A percentile compares a stretch with the other conserved stretches of the same genome.
Conservation (phyloP, 2,113 vertebrate species). For the Peucedramus taeniatus region DNA sequence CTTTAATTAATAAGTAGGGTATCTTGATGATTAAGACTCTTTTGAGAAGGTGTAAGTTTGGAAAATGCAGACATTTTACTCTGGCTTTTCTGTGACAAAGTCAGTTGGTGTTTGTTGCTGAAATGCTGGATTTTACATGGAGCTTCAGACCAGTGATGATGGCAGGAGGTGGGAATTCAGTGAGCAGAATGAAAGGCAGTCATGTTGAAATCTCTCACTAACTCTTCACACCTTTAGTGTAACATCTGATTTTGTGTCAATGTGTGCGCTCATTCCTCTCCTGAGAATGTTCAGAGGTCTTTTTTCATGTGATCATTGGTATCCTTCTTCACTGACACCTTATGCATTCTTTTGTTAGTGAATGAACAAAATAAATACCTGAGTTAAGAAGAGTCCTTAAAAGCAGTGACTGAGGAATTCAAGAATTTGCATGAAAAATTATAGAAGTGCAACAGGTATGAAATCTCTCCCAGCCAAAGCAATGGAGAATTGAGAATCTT, state of each 20-base stretch:
- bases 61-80: background rate
- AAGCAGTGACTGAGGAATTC: background rate
- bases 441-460: background rate
- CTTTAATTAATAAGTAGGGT: background rate
- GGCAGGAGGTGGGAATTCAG: background rate
- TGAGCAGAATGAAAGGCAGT: background rate
- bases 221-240: background rate
- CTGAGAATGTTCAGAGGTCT: background rate
- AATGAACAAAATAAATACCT: background rate
- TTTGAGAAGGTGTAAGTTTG: background rate
- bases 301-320: background rate
- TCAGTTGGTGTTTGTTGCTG: background rate
- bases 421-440: background rate
- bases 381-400: background rate
- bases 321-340: background rate
- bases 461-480: background rate
- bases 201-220: background rate
- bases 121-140: background rate
- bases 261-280: background rate
- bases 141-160: background rate
- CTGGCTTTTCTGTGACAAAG: background rate
- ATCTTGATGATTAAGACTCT: background rate
- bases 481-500: background rate
- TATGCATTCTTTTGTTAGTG: background rate
- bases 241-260: background rate